Base-by-base conservation (phyloP, 2,797 vertebrate species). In the Sebastes iracundus region DNA sequence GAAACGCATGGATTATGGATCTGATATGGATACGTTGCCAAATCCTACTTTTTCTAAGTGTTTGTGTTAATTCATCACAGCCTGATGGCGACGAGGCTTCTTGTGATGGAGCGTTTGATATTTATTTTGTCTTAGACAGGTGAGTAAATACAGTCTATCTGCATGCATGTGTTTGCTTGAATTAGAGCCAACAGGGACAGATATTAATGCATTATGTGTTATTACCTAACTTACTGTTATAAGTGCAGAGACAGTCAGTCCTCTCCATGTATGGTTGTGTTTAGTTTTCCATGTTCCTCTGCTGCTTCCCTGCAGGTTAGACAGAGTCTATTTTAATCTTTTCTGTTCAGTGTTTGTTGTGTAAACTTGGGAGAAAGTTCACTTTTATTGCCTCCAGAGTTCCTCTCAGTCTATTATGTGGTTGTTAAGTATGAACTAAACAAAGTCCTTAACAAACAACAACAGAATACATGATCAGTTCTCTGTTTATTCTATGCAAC, bases 91-190 rank as follows among this genome's bases (percentile, higher is more conserved):
- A 97, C 6, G 93, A 96, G 9, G 93, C 95, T 6, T 96, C 96
- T 7, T 99, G 98, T 89, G 94, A 95, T 80, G 96, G 96, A 77
- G 97, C 97, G 1, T 98, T 98, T 91, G 98, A 99, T 87, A 90
- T 99, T 74, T 99, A 99, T 90, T 98, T 98, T 88, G 97, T 99
- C 4, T 86, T 99, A 64, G 97, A 99, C 96, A 97, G 96, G 97
- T 99, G 80, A 87, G 92, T 35, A 61, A 14, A 22, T 5, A 18
- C 20, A 32, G 33, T 32, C 4, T 71, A 61, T 22, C 7, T 62
- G 33, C 35, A 10, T 42, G 46, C 7, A 3, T 30, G 69, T 32
- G 16, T 46, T 58, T 61, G 5, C 20, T 13, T 28, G 2, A 32
- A 23, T 9, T 22, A 4, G 13, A 72, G 14, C 56, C 16, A 8